Evolutionary conservation across 1,140 invertebrate genomes (phyloP), one percentile per base, ranked within the genome.

Genomic region (Psix sp.): DNA sequence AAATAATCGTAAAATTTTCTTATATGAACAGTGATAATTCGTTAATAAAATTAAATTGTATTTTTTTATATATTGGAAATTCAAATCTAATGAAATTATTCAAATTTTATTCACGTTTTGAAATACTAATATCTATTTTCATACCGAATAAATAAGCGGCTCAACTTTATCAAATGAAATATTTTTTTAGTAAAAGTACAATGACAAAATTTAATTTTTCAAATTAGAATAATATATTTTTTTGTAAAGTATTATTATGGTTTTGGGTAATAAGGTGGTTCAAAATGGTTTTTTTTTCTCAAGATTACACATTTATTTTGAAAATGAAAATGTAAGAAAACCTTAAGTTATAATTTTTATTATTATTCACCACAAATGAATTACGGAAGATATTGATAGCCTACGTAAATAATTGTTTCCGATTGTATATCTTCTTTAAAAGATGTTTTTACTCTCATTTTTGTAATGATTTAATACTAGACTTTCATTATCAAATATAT

Each of bases 201-300:
- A 49, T 16, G 13, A 49, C 24, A 49, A 21, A 21, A 40, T 15
- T 21, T 35, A 13, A 46, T 59, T 39, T 49, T 62, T 33, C 11
- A 42, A 49, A 14, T 49, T 66, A 29, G 26, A 10, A 29, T 7
- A 29, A 29, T 29, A 29, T 29, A 29, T 29, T 29, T 29, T 29
- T 29, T 29, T 10, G 26, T 48, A 40, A 67, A 67, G 52, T 49
- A 67, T 67, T 67, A 49, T n/a, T n/a, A 11, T 35, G 26, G 31
- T 24, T 26, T 52, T 51, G 45, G 45, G 52, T 49, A 29, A 67
- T 67, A 51, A n/a, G n/a, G n/a, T n/a, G n/a, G n/a, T n/a, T n/a
- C n/a, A n/a, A n/a, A n/a, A n/a, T n/a, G n/a, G n/a, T n/a, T n/a
- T n/a, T n/a, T n/a, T n/a, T n/a, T n/a, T n/a, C n/a, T n/a, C n/a